Base-by-base conservation (phyloP, 2,113 vertebrate species). In the Ammodramus savannarum region DNA sequence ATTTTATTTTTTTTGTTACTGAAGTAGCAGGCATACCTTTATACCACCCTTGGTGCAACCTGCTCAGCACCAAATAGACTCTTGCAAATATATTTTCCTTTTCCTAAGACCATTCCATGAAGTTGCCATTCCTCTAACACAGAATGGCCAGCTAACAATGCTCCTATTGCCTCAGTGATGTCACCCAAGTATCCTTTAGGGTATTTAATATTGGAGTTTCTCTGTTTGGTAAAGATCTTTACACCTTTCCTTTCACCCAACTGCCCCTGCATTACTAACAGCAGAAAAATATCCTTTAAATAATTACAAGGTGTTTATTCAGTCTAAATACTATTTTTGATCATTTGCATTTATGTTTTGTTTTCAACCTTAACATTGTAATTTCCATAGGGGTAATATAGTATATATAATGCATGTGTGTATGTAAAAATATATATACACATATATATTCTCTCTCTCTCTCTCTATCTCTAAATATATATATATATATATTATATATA, bases 261-360 rank as follows among this genome's bases (percentile, higher is more conserved):
- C 27, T 66, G 4, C 19, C 8, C 7, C 6, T 52, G 11, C 16
- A 4, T 29, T 31, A 10, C 12, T 44, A 31, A 69, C 25, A 14
- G 13, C 51, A 85, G 49, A 73, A 87, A 87, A 41, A 20, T 4
- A 66, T 14, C 51, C 10, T 36, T 34, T 22, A 11, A 14, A 32
- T 67, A 49, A 36, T 22, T 3, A 0, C 6, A 20, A 17, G 5
- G 3, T 36, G 14, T 3, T 0, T 25, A 34, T 61, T 62, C 14
- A 4, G 6, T 31, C 18, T 14, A 43, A 41, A 25, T 51, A 0
- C 3, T 59, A 46, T 46, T 46, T 93, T 73, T 31, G 0, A 51
- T 31, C n/a, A 38, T 63, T 89, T 81, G 11, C 11, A 12, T 62
- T 58, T 65, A 8, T 48, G 16, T 22, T 77, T 65, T 46, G 5